phyloP scores from a whole-genome alignment of 2,113 vertebrate genomes.

The Osmerus mordax region DNA sequence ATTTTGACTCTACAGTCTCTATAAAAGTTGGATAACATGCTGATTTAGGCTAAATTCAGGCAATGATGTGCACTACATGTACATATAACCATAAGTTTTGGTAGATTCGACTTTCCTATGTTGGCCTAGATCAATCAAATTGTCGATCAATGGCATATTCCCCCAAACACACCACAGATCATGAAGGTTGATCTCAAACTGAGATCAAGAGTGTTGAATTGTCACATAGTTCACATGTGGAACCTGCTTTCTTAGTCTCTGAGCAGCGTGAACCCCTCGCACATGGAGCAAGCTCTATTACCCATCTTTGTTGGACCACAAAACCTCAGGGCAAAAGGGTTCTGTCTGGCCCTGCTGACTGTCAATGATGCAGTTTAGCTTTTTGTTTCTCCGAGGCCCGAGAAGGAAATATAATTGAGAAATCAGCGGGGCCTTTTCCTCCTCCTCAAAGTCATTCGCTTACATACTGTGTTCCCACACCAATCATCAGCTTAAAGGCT shows the following conservation, averaged over 20 bases:
- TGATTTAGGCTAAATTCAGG: too few species aligned
- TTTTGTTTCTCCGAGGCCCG: slow-evolving; percentile 54
- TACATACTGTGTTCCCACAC: slow-evolving; percentile 74
- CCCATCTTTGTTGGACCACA: slow-evolving; percentile 54
- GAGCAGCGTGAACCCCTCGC: slow-evolving; percentile 33
- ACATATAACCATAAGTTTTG: too few species aligned
- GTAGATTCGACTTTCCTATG: too few species aligned
- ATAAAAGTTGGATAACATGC: too few species aligned
- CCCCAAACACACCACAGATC: background rate
- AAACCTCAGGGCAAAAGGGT: slow-evolving; percentile 47
- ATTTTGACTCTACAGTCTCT: too few species aligned
- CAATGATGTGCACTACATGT: too few species aligned
- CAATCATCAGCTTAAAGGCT: slow-evolving; percentile 77
- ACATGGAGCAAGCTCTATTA: slow-evolving; percentile 48
- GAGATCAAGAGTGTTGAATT: slow-evolving; percentile 17
- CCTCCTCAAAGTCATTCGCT: slow-evolving; percentile 73
- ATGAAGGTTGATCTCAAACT: slow-evolving; percentile 21
- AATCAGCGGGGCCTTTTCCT: slow-evolving; percentile 70
- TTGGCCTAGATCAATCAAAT: too few species aligned
- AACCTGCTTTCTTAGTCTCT: slow-evolving; percentile 41
- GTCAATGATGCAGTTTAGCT: slow-evolving; percentile 53
- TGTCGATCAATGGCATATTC: background rate
- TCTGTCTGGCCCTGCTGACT: slow-evolving; percentile 60
- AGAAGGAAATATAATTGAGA: slow-evolving; percentile 74
- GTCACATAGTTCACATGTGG: slow-evolving; percentile 34